Evolutionary conservation across 2,113 vertebrate genomes (phyloP).

Genomic region (Vanacampus margaritifer): DNA sequence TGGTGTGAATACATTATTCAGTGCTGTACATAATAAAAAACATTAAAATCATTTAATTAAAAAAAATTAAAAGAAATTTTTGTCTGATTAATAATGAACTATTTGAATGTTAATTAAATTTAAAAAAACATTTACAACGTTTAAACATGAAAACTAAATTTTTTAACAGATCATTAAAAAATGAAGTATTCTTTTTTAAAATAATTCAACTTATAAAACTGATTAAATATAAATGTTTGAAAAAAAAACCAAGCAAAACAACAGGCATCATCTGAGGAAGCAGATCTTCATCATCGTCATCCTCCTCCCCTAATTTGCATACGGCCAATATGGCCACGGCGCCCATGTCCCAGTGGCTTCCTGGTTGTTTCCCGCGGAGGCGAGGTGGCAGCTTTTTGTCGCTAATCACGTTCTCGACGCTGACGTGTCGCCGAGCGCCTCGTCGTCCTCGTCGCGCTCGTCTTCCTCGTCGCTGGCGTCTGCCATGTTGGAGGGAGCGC

Average conservation of each 20-base stretch:
- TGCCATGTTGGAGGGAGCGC: conserved; percentile 54
- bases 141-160: no score
- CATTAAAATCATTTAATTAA: no score
- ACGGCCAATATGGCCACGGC: not conserved
- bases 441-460: conserved; percentile 10
- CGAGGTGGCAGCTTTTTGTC: conserved; percentile 53
- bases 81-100: not conserved
- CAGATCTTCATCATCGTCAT: not conserved
- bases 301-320: not conserved
- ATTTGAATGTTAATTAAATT: not conserved
- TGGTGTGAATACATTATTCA: not conserved
- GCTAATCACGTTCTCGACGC: conserved; percentile 58
- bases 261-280: not conserved
- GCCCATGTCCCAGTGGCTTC: not conserved
- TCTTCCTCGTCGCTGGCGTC: conserved; percentile 42
- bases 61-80: no score
- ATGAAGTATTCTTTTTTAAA: not conserved
- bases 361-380: not conserved
- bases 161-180: no score
- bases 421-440: conserved; percentile 46
- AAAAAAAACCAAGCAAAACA: not conserved
- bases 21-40: not conserved
- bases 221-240: not conserved
- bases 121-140: no score
- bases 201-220: not conserved